Evolutionary conservation across 1,140 invertebrate genomes (phyloP).

Genomic region (Chrysopa pallens): DNA sequence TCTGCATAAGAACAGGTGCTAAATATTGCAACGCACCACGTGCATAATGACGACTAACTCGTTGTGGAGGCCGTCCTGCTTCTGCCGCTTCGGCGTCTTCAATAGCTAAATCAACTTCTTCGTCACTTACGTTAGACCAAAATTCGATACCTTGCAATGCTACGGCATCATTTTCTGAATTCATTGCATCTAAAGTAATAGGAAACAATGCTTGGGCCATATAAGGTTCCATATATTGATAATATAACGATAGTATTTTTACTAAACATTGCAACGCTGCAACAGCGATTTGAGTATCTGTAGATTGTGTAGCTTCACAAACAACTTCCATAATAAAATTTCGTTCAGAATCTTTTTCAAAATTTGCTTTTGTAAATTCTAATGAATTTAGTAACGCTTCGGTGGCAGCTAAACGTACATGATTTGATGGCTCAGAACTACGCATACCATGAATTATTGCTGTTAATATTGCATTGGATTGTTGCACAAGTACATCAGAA

Average conservation of each 20-base stretch:
- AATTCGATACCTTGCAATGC: slow-evolving; percentile 98
- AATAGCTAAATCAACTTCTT: slow-evolving; percentile 92
- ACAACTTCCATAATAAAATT: slow-evolving; percentile 99
- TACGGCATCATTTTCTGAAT: slow-evolving; percentile 88
- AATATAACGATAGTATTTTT: slow-evolving; percentile 97
- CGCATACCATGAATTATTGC: slow-evolving; percentile 98
- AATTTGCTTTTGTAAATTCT: slow-evolving; percentile 97
- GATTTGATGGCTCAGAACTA: slow-evolving; percentile 61
- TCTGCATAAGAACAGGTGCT: slow-evolving; percentile 84
- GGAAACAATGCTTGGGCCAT: slow-evolving; percentile 98
- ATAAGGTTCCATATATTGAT: slow-evolving; percentile 98
- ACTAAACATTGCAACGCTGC: slow-evolving; percentile 95
- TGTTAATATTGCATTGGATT: slow-evolving; percentile 93
- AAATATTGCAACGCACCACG: slow-evolving; percentile 91
- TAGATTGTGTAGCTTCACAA: slow-evolving; percentile 74
- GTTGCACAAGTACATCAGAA: slow-evolving; percentile 72
- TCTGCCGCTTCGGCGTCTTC: slow-evolving; percentile 88
- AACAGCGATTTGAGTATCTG: slow-evolving; percentile 79
- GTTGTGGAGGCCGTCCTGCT: slow-evolving; percentile 72
- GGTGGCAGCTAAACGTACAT: slow-evolving; percentile 86
- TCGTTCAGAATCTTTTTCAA: slow-evolving; percentile 90
- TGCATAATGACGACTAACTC: slow-evolving; percentile 84
- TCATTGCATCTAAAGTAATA: slow-evolving; percentile 97
- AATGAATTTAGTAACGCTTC: slow-evolving; percentile 94
- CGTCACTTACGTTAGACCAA: slow-evolving; percentile 99